A percentile compares a stretch with the other conserved stretches of the same genome.
These are phyloP conservation scores for Creontiades dilutus DNA, from an alignment of 2,888 invertebrate genomes.

Conservation along the genomic window DNA sequence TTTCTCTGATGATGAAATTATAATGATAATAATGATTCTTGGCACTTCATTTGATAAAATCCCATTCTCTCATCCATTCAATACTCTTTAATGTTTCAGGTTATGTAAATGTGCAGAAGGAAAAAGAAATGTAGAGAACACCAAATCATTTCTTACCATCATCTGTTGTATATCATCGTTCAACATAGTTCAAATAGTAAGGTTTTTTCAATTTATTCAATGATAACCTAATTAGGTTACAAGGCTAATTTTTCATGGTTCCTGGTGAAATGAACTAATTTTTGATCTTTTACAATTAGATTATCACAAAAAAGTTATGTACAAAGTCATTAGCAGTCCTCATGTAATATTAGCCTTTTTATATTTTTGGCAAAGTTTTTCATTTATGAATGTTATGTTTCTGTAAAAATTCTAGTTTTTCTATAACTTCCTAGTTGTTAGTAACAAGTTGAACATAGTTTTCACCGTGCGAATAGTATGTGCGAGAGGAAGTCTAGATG, in stretches of 20 bases:
- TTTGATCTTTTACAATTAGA: neutral
- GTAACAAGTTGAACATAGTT: neutral
- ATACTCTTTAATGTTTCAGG: constrained; percentile 13
- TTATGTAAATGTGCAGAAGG: constrained; percentile 42
- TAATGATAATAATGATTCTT: too few species aligned
- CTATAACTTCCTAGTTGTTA: constrained; percentile 15
- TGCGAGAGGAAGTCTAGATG: neutral
- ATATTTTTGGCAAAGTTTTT: constrained; percentile 42
- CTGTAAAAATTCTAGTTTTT: constrained; percentile 9
- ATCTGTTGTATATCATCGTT: constrained; percentile 7
- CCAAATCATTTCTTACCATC: constrained; percentile 58
- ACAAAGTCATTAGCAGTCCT: constrained; percentile 48
- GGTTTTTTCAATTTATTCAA: constrained; percentile 15
- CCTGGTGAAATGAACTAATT: neutral
- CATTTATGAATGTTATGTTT: constrained; percentile 46
- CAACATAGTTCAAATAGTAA: constrained; percentile 20
- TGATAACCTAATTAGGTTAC: neutral
- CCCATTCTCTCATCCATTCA: too few species aligned
- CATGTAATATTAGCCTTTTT: constrained; percentile 42
- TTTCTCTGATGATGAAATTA: too few species aligned
- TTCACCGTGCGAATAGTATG: neutral
- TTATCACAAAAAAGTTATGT: constrained; percentile 4
- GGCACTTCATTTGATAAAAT: too few species aligned
- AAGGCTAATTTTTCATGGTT: neutral
- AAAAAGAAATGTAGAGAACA: constrained; percentile 48